Evolutionary conservation across 2,888 invertebrate genomes (phyloP), one percentile per base, ranked within the genome.

Genomic region (Psococerastis gibbosa): DNA sequence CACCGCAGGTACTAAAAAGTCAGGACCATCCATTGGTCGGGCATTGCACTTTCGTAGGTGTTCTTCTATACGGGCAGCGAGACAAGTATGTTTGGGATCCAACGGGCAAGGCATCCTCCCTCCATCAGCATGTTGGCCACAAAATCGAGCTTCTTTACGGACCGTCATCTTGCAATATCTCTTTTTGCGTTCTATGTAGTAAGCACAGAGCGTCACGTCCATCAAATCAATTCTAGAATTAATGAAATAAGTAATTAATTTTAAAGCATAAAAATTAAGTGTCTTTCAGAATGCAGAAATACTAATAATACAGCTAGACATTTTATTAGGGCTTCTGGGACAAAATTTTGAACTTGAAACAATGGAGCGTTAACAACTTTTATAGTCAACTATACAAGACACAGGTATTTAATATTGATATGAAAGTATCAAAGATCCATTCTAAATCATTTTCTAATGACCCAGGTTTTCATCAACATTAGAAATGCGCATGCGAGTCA

Each of bases 11-110:
- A 38, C 38, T 13, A 38, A 18, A 22, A 20, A 38, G 9, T 38
- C 38, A 38, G 38, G 38, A 13, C 17, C 9, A 20, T 38, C 38
- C 18, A 18, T 3, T 6, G 38, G 38, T 18, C 38, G 6, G 18
- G 38, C 38, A 20, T 38, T 38, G 20, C 38, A 38, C 22, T 38
- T 38, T 15, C 20, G 15, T 18, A 38, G 22, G 22, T 38, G 38
- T 22, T 38, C 20, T 11, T 38, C n/a, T 5, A 38, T 16, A 13
- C n/a, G 15, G 5, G 6, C 6, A 3, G 6, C 18, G 20, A 16
- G 20, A 22, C 38, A 38, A 3, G 38, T 18, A 20, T 38, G 38
- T 22, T 38, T 38, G 9, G 38, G 38, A 38, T 38, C 38, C 9
- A 20, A 20, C 6, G 38, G 38, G 20, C 38, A 38, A 6, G 38